Conservation (phyloP, 1,140 invertebrate genomes). For the Danaus melanippus region DNA sequence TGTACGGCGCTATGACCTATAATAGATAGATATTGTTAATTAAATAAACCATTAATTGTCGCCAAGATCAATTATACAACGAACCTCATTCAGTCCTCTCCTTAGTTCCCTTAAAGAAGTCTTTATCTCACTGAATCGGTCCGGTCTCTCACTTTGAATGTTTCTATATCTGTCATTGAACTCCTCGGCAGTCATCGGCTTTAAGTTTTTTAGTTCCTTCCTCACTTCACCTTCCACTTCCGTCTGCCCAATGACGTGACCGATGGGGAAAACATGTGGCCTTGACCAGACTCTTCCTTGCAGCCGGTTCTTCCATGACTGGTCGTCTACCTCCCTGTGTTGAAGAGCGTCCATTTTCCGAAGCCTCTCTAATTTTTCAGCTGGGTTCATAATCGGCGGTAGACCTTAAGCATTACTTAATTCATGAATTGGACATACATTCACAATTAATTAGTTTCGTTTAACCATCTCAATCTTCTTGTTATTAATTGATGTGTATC, state of each 20-base stretch:
- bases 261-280: conserved; percentile 4
- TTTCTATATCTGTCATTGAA: conserved; percentile 35
- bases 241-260: conserved; percentile 15
- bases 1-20: conserved; percentile 43
- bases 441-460: no score
- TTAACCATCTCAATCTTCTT: no score
- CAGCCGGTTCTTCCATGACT: conserved; percentile 28
- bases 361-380: conserved; percentile 50
- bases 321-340: conserved; percentile 21
- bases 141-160: conserved; percentile 2
- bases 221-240: conserved; percentile 3
- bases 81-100: conserved; percentile 48
- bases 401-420: conserved; percentile 26
- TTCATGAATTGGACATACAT: background rate
- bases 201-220: conserved; percentile 33
- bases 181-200: conserved; percentile 46
- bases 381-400: conserved; percentile 42
- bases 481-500: no score
- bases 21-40: background rate
- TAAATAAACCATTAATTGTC: background rate
- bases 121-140: conserved; percentile 53
- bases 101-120: conserved; percentile 43
- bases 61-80: no score
- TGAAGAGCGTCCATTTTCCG: conserved; percentile 49
- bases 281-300: conserved; percentile 28